Evolutionary conservation across 2,797 vertebrate species (phyloP).

Genomic region (Sciurus carolinensis): DNA sequence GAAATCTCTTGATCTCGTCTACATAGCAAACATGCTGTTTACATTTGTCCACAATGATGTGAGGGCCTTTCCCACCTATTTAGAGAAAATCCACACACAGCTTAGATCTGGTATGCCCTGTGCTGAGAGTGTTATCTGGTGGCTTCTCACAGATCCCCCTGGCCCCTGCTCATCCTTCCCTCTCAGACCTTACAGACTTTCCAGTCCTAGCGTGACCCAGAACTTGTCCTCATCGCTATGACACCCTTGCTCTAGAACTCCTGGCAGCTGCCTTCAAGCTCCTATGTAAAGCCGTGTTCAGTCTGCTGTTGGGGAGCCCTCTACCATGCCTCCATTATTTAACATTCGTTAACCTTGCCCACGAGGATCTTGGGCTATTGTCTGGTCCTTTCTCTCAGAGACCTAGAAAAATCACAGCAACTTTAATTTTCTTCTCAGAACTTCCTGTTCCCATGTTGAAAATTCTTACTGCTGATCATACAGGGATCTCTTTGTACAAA

Average conservation of each 20-base stretch:
- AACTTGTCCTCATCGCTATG: accelerated
- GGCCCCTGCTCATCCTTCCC: not conserved
- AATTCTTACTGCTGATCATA: not conserved
- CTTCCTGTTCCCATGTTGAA: not conserved
- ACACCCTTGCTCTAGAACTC: not conserved
- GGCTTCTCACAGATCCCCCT: not conserved
- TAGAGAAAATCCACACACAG: no score
- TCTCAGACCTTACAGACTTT: not conserved
- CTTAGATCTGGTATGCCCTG: not conserved
- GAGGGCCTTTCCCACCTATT: not conserved
- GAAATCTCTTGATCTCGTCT: not conserved
- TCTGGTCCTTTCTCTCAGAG: not conserved
- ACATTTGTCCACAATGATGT: not conserved
- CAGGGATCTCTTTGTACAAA: not conserved
- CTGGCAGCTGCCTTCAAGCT: accelerated
- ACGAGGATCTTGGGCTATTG: not conserved
- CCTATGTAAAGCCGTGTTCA: accelerated
- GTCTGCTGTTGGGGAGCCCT: no score
- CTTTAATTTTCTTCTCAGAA: not conserved
- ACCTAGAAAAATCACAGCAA: no score
- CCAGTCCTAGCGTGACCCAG: not conserved
- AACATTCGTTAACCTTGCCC: accelerated
- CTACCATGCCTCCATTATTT: accelerated
- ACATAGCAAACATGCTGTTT: no score
- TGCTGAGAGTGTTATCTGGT: not conserved